Base-by-base conservation (phyloP, 2,113 vertebrate genomes). In the Trematocara unimaculatum region DNA sequence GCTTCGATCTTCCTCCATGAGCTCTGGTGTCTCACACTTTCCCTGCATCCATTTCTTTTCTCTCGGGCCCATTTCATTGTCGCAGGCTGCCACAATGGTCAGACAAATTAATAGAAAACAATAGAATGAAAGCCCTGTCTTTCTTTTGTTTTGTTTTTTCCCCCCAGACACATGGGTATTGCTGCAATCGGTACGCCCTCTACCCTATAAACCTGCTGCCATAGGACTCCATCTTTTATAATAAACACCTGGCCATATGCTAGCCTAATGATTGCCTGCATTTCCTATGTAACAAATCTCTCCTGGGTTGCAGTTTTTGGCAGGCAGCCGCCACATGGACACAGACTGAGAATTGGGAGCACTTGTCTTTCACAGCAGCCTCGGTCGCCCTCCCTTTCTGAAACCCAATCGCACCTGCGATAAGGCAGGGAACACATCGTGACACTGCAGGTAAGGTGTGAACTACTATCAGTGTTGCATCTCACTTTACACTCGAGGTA, bases 261-360 rank as follows among this genome's bases (percentile, higher is more conserved):
- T 83, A 26, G 77, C 78, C 88, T 93, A 95, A 94, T 84, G 89
- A 93, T 26, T 80, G 83, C 83, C 55, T 86, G 72, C 85, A 84
- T 82, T 84, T 88, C 84, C 91, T 54, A 83, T 85, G 85, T 90
- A 91, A 92, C 91, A 86, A 87, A 93, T 93, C 86, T 90, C 83
- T 90, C 86, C n/a, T 23, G 10, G 81, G 91, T 89, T 90, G 49
- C 88, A 2, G 74, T 62, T 83, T 53, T 83, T 91, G 92, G 90
- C 93, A 92, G 84, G 31, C 84, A 47, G 84, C 86, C 72, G 29
- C 81, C 15, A 47, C 31, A 35, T 79, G 42, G 87, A 77, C 60
- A 83, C 88, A 83, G 81, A 92, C 33, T 70, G 79, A 91, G 81
- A 83, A 72, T 84, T 67, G 49, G 23, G 55, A 83, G 72, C 6